Base-by-base conservation (phyloP, 2,797 vertebrate genomes). In the Peromyscus attwateri region DNA sequence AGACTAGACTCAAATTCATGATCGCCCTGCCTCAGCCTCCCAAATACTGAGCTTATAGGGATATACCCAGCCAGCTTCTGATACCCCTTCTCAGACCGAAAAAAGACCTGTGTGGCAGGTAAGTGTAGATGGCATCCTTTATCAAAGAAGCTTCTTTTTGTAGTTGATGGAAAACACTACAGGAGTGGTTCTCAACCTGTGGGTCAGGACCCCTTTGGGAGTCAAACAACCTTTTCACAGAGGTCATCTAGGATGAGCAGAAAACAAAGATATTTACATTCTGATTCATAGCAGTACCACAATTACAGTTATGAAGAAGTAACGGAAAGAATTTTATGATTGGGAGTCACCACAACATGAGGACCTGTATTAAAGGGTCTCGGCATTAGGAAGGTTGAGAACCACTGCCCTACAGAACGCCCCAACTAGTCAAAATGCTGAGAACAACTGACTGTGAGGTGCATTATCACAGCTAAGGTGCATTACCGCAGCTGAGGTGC, bases 71-170 rank as follows among this genome's bases (percentile, higher is more conserved):
- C 46, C 3, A 49, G 21, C 37, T 91, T 92, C 62, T 73, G 89
- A 68, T 77, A 82, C 93, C 40, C 29, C 76, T 92, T 93, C 73
- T 82, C 23, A 68, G 85, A 90, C 55, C 94, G 95, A 64, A 96
- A 92, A n/a, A 49, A 1, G n/a, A 23, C n/a, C 43, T 87, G 31
- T 37, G 66, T 16, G 64, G 11, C 21, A 52, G 46, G 19, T 14
- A 9, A 16, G 43, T 16, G 31, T 64, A 31, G 27, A 29, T 12
- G 4, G 12, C 29, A 49, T 13, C 17, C 62, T 49, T 46, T 40
- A 46, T 34, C 29, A 8, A 66, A 31, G 60, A 46, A 46, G 40
- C 62, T 12, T 23, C 29, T 84, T 84, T 66, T 34, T 66, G 60
- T 34, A 46, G 10, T 17, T 27, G 40, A 21, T 11, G 0, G 40